Evolutionary conservation across 64 coral and sea anemone genomes (phyloP).

Genomic region (Acropora tenuis): DNA sequence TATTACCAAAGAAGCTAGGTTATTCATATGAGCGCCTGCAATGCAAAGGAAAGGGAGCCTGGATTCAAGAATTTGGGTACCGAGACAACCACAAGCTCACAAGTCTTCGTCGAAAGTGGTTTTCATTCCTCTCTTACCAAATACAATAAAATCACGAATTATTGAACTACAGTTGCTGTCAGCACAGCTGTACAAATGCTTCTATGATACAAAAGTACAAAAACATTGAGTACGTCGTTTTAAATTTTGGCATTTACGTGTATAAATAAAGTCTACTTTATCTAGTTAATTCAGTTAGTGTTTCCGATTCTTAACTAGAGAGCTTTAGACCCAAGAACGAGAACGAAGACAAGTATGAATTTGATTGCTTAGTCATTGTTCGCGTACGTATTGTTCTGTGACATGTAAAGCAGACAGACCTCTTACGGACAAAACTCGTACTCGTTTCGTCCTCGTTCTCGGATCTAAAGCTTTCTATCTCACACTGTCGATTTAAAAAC

Average conservation of each 20-base stretch:
- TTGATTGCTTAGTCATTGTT: no score
- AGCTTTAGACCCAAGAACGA: no score
- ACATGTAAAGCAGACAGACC: no score
- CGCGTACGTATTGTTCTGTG: no score
- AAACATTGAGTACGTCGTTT: neutral
- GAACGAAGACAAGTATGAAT: no score
- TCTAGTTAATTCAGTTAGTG: neutral
- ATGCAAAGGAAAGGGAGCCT: neutral
- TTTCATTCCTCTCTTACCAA: neutral
- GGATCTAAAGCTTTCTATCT: neutral
- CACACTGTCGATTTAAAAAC: neutral
- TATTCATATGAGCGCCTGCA: neutral
- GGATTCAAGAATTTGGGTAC: neutral
- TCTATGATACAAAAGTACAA: slow-evolving; percentile 19
- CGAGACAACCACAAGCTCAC: neutral
- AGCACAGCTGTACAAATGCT: neutral
- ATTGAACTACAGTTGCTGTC: neutral
- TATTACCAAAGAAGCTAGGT: neutral
- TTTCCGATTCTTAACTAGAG: neutral
- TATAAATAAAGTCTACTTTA: slow-evolving; percentile 37
- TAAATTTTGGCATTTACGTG: neutral
- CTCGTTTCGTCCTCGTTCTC: no score
- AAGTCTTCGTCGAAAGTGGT: neutral
- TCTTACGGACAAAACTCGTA: no score
- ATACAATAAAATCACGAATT: neutral